Conservation (phyloP, 1,140 invertebrate species). For the Brachionus angularis region DNA sequence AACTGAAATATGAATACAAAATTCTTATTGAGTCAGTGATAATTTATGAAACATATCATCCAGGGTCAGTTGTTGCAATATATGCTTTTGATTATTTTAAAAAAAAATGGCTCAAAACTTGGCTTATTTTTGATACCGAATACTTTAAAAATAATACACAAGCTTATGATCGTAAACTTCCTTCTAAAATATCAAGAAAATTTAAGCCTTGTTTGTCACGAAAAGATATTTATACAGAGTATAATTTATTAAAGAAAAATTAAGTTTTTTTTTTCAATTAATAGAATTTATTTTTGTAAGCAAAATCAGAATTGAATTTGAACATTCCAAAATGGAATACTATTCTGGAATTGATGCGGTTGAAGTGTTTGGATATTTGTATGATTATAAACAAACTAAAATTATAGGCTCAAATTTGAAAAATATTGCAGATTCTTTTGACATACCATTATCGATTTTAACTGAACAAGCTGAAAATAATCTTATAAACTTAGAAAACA, state of each 20-base stretch:
- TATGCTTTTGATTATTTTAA: slow-evolving; percentile 63
- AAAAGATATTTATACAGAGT: not conserved
- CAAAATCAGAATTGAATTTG: slow-evolving; percentile 74
- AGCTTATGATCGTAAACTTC: not conserved
- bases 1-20: slow-evolving; percentile 65
- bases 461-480: too few relatives aligned
- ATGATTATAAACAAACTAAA: not conserved
- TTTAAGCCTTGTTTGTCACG: slow-evolving; percentile 1
- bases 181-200: not conserved
- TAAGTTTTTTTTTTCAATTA: not conserved
- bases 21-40: slow-evolving; percentile 72
- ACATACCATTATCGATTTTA: too few relatives aligned
- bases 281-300: slow-evolving; percentile 59
- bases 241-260: not conserved
- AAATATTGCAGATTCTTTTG: not conserved
- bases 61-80: slow-evolving; percentile 76
- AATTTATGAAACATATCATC: slow-evolving; percentile 83
- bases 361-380: slow-evolving; percentile 64
- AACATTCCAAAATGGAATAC: slow-evolving; percentile 72
- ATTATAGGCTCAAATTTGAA: not conserved
- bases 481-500: not conserved
- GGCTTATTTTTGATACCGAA: slow-evolving; percentile 67
- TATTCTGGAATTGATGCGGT: slow-evolving; percentile 84
- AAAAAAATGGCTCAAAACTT: slow-evolving; percentile 68
- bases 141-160: slow-evolving; percentile 64